Evolutionary conservation across 2,797 vertebrate genomes (phyloP), one percentile per base, ranked within the genome.

Genomic region (Gambusia yucatana): DNA sequence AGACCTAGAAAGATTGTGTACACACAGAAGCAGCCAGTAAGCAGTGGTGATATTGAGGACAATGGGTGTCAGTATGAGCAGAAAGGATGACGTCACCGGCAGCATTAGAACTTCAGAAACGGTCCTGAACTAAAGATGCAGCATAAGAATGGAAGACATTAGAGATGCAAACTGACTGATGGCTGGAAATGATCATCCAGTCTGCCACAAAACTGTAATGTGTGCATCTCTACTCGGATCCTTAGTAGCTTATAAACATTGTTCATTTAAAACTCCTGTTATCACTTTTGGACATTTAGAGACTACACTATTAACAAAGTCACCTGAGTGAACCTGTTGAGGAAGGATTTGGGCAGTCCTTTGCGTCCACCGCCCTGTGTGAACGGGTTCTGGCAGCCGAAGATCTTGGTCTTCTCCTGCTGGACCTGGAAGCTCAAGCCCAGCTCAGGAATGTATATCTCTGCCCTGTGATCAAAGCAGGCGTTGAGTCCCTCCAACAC

Each of bases 321-420:
- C 17, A 94, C 98, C 97, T 99, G 98, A 84, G 98, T 98, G 90
- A 99, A 99, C 88, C 98, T 95, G 90, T 99, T 99, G 77, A 99
- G 97, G 92, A 99, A 99, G 82, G 98, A 99, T 78, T 96, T 98
- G 14, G 98, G 98, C 3, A 99, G 96, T 28, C 98, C 98, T 81
- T 98, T 99, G 52, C 98, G 97, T 17, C 98, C 98, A 0, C 98
- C 98, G 67, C 98, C 98, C 94, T 99, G 98, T 75, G 95, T 97
- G 86, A 98, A 99, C 0, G 98, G 98, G 93, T 99, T 99, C 82
- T 99, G 98, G 87, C 98, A 99, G 77, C 97, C 98, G 81, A 99
- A 99, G 91, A 99, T 98, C 94, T 98, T 99, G 0, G 98, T 99
- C 67, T 92, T 98, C 82, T 97, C 94, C 3, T 98, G 98, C 75